Base-by-base conservation (phyloP, 2,888 invertebrate species). In the Agrypnus murinus region DNA sequence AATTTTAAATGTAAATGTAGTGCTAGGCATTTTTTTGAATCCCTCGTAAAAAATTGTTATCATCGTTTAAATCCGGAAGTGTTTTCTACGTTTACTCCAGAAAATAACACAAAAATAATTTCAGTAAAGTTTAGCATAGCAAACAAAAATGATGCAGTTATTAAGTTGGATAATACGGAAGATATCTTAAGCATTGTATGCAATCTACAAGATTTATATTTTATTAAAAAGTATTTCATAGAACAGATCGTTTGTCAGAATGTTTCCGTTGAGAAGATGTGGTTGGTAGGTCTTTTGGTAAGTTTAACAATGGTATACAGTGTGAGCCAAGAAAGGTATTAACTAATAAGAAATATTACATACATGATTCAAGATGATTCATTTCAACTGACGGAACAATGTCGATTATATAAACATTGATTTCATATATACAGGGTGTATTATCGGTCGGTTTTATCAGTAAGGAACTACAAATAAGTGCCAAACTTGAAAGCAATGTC, bases 11-110 rank as follows among this genome's bases (percentile, higher is more conserved):
- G 77, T 66, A 67, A 76, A 43, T 71, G 77, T 15, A 73, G 72
- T 55, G 68, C 70, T 8, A 73, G 74, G 43, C 74, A 75, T 40
- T 80, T 84, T 71, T 73, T 82, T 12, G 74, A 81, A 66, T 55
- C 66, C 2, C 59, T 83, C 45, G 73, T 82, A 55, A 78, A 78
- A 74, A 81, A 84, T 73, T 80, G 79, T 32, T 83, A 82, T 66
- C 81, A 84, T 63, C 78, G 77, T 64, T 69, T 82, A 34, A 77
- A 81, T 65, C 69, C 80, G 2, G 78, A 81, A 63, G 58, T 75
- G 19, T 78, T 83, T 63, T 72, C 77, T 12, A 74, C 79, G 12
- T 77, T 82, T 59, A 64, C 64, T n/a, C 76, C 72, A 67, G 76
- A 76, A 40, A 71, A 71, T 9, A 5, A 25, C 25, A 70, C 76